Conservation (phyloP, 2,888 invertebrate genomes). For the Camponotus fellah region DNA sequence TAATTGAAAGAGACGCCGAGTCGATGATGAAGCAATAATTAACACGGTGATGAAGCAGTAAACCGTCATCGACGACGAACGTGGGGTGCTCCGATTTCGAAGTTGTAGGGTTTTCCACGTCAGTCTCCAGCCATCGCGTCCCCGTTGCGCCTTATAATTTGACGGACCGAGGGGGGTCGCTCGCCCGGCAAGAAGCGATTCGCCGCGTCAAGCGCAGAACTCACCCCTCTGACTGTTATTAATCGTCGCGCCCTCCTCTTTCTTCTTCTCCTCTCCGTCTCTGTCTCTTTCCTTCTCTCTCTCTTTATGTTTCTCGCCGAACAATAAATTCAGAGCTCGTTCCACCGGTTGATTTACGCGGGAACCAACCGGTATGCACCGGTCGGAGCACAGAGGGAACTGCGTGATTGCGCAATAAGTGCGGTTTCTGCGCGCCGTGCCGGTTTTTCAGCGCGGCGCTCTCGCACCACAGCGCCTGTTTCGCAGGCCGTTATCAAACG, state of each 20-base stretch:
- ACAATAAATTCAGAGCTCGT: slow-evolving; percentile 62
- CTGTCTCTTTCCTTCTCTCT: neutral
- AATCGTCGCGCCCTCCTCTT: slow-evolving; percentile 63
- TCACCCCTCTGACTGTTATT: slow-evolving; percentile 69
- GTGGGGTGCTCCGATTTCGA: slow-evolving; percentile 68
- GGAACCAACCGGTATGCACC: slow-evolving; percentile 14
- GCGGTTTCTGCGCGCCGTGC: slow-evolving; percentile 27
- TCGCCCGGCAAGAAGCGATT: slow-evolving; percentile 70
- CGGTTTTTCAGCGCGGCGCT: slow-evolving; percentile 28
- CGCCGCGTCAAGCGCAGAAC: slow-evolving; percentile 73
- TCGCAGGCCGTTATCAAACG: slow-evolving; percentile 40
- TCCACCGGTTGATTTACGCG: slow-evolving; percentile 23
- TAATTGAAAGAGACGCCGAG: slow-evolving; percentile 72
- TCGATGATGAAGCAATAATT: slow-evolving; percentile 74
- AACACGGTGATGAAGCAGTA: slow-evolving; percentile 75
- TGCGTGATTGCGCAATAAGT: slow-evolving; percentile 48
- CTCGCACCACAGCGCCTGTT: neutral
- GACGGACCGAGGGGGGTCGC: slow-evolving; percentile 62
- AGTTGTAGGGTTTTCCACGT: slow-evolving; percentile 73
- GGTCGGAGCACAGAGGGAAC: neutral
- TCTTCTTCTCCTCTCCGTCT: neutral
- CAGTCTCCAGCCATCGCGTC: slow-evolving; percentile 51
- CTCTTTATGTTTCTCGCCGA: slow-evolving; percentile 21
- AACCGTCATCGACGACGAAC: slow-evolving; percentile 61
- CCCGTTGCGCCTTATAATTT: slow-evolving; percentile 70